Conservation (phyloP, 2,888 invertebrate genomes). For the Eutolmus rufibarbis region DNA sequence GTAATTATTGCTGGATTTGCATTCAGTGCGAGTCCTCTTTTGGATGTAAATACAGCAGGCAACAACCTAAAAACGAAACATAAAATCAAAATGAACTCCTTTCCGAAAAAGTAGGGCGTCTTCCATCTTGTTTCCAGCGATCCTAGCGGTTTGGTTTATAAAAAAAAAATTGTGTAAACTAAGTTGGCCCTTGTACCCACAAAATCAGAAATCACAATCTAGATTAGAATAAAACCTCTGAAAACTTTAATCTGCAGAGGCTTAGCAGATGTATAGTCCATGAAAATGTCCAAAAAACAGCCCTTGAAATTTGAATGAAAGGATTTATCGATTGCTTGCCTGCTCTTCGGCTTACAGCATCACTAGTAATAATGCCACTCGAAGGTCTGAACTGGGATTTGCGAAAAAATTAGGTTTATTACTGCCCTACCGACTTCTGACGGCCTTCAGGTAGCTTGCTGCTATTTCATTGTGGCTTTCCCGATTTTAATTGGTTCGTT, state of each 20-base stretch:
- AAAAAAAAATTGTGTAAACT: not conserved
- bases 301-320: slow-evolving; percentile 6
- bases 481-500: not conserved
- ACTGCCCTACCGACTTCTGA: not conserved
- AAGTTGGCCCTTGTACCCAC: not conserved
- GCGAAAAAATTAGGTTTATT: not conserved
- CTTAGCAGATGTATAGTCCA: not conserved
- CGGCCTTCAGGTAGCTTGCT: not conserved
- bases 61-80: not conserved
- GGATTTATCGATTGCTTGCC: not conserved
- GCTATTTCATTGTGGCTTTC: not conserved
- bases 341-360: not conserved
- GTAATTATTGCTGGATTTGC: not conserved
- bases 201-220: not conserved
- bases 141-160: not conserved
- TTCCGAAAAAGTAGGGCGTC: not conserved
- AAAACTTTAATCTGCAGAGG: not conserved
- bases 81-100: not conserved
- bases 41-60: not conserved
- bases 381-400: not conserved
- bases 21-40: not conserved
- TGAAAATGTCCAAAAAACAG: not conserved
- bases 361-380: not conserved
- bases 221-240: not conserved
- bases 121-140: not conserved